A percentile compares a stretch with the other conserved stretches of the same genome.
These are phyloP conservation scores for Cossypha dichroa DNA, from an alignment of 2,797 vertebrate genomes.

Conservation along the genomic window DNA sequence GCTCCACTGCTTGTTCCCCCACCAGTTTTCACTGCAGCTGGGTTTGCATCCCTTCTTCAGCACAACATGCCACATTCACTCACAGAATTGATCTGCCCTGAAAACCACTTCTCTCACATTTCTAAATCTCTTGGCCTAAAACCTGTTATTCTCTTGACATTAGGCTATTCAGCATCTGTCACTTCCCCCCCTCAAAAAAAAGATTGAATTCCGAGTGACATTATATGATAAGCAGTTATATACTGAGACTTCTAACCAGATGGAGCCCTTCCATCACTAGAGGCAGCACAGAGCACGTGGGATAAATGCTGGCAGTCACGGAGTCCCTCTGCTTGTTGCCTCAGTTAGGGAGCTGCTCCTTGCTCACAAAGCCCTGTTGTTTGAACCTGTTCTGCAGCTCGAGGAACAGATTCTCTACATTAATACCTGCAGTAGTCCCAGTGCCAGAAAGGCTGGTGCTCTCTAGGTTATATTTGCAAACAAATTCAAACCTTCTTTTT, in stretches of 20 bases:
- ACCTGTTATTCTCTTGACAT: constrained; percentile 68
- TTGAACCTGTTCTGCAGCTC: background rate
- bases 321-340: background rate
- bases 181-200: constrained; percentile 43
- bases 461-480: background rate
- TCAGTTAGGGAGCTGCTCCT: background rate
- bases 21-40: background rate
- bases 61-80: background rate
- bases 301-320: background rate
- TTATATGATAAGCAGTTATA: constrained; percentile 72
- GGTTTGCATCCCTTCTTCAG: background rate
- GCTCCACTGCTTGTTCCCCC: background rate
- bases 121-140: constrained; percentile 64
- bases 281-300: constrained; percentile 19
- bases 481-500: background rate
- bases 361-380: background rate
- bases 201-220: constrained; percentile 63
- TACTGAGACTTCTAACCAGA: constrained; percentile 62
- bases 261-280: constrained; percentile 69
- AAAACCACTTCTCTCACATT: constrained; percentile 64
- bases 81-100: constrained; percentile 46
- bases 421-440: background rate
- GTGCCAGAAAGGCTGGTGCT: background rate
- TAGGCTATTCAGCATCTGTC: constrained; percentile 67
- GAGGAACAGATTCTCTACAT: background rate